These are phyloP conservation scores for Peromyscus polionotus DNA, from an alignment of 2,113 vertebrate genomes.

Conservation along the genomic window DNA sequence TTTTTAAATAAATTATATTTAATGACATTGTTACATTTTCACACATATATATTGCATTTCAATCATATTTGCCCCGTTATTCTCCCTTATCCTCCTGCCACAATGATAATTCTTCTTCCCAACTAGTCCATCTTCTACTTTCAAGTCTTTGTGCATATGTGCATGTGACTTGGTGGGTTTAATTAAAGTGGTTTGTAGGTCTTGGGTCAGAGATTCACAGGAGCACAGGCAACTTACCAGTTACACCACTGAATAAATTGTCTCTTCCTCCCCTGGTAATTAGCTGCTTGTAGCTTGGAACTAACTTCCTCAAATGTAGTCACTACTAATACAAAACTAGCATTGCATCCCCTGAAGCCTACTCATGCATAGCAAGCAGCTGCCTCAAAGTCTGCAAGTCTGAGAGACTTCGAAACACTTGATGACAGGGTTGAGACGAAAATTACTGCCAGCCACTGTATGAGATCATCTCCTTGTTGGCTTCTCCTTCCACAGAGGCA, in stretches of 20 bases:
- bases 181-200: not conserved
- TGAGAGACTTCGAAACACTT: not conserved
- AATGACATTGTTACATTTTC: not conserved
- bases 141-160: not conserved
- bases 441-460: not conserved
- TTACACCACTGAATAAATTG: not conserved
- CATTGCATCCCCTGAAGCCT: not conserved
- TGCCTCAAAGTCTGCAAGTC: not conserved
- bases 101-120: not conserved
- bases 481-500: not conserved
- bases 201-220: not conserved
- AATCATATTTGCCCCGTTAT: not conserved
- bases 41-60: not conserved
- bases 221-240: not conserved
- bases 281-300: not conserved
- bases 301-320: not conserved
- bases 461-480: not conserved
- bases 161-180: not conserved
- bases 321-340: not conserved
- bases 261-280: not conserved
- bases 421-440: not conserved
- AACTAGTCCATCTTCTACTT: not conserved
- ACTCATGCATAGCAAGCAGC: not conserved
- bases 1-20: not conserved
- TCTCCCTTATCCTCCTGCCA: too few relatives aligned